A percentile compares a stretch with the other conserved stretches of the same genome.
These are phyloP conservation scores for Agriopis leucophaearia DNA, from an alignment of 2,888 invertebrate genomes.

Conservation along the genomic window DNA sequence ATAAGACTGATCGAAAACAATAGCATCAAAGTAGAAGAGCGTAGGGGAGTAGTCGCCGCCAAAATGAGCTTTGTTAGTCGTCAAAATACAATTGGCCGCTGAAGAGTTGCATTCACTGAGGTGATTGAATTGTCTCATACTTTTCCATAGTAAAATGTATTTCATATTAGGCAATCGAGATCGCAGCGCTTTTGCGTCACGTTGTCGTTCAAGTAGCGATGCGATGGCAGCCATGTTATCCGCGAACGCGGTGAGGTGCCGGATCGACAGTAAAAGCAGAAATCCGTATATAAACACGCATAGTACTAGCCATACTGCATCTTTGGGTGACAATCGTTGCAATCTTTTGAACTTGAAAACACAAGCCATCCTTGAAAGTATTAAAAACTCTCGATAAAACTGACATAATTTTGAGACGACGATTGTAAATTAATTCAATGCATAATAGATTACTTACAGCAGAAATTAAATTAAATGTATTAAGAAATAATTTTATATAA, in stretches of 20 bases:
- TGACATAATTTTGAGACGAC: not conserved
- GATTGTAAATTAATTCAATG: not conserved
- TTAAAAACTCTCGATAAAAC: slow-evolving; percentile 3
- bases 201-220: not conserved
- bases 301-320: slow-evolving; percentile 41
- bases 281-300: slow-evolving; percentile 43
- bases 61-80: slow-evolving; percentile 52
- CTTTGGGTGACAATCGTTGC: slow-evolving; percentile 48
- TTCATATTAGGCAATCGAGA: slow-evolving; percentile 36
- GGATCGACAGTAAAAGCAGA: slow-evolving; percentile 48
- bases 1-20: slow-evolving; percentile 56
- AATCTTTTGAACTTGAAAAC: slow-evolving; percentile 34
- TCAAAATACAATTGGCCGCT: slow-evolving; percentile 57
- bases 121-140: slow-evolving; percentile 11
- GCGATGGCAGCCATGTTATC: slow-evolving; percentile 35
- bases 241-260: slow-evolving; percentile 43
- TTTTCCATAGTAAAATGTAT: slow-evolving; percentile 56
- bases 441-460: not conserved
- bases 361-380: slow-evolving; percentile 17
- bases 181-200: not conserved
- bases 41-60: slow-evolving; percentile 49
- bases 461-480: not conserved
- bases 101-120: slow-evolving; percentile 48
- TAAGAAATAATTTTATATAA: not conserved
- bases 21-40: slow-evolving; percentile 62